Conservation (phyloP, 92 coral and sea anemone genomes). For the Montipora capitata region DNA sequence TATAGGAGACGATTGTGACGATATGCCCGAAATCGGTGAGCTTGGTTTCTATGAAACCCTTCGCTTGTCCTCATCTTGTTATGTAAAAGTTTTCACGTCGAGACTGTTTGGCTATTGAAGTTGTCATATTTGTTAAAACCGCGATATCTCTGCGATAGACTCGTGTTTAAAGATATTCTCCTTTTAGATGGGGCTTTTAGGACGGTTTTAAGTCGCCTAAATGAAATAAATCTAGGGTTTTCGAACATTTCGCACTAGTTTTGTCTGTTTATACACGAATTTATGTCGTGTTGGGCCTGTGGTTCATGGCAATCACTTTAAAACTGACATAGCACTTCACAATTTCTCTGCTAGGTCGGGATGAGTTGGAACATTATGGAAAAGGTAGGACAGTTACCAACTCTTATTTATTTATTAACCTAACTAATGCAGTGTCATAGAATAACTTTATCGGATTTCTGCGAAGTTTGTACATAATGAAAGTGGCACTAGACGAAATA, state of each 20-base stretch:
- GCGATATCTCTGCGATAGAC: conserved; percentile 29
- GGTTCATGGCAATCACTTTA: not conserved
- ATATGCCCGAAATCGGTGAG: conserved; percentile 69
- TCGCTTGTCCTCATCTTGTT: conserved; percentile 12
- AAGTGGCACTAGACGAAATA: not conserved
- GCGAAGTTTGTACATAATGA: conserved; percentile 48
- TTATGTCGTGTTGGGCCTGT: not conserved
- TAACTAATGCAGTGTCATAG: conserved; percentile 53
- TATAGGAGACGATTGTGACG: conserved; percentile 29
- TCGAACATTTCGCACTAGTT: not conserved
- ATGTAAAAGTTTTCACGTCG: not conserved
- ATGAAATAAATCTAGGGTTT: not conserved
- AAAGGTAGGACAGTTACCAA: conserved; percentile 70
- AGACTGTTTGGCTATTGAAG: not conserved
- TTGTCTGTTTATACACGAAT: not conserved
- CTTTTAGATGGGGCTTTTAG: conserved; percentile 1
- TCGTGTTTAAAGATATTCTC: conserved; percentile 13
- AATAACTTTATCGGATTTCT: conserved; percentile 75
- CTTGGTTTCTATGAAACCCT: not conserved
- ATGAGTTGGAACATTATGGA: conserved; percentile 80
- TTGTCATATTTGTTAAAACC: conserved; percentile 36
- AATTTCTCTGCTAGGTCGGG: conserved; percentile 82
- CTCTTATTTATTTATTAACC: conserved; percentile 74
- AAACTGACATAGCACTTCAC: conserved; percentile 40
- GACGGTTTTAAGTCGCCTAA: no score